phyloP scores from a whole-genome alignment of 2,113 vertebrate genomes.

The Arvicanthis niloticus region DNA sequence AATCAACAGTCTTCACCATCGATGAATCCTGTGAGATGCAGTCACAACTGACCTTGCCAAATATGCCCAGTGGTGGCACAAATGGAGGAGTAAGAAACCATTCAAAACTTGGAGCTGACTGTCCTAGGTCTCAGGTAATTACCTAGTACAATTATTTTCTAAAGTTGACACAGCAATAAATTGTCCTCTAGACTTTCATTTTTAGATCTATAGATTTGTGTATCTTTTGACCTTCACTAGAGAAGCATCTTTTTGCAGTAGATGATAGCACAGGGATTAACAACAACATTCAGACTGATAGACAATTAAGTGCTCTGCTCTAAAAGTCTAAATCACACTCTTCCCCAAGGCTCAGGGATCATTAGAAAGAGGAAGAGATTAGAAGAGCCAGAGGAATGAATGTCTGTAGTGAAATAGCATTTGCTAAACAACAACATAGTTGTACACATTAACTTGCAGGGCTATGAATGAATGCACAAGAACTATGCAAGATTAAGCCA shows the following conservation, averaged over 20 bases:
- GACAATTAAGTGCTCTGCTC: not conserved
- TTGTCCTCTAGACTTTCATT: no score
- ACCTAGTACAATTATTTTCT: not conserved
- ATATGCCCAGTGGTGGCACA: not conserved
- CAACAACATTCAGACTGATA: not conserved
- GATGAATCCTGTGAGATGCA: not conserved
- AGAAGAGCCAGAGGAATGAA: not conserved
- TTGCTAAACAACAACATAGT: not conserved
- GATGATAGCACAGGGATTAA: not conserved
- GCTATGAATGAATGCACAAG: not conserved
- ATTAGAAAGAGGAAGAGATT: not conserved
- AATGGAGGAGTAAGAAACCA: not conserved
- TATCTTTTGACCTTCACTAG: not conserved
- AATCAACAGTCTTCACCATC: not conserved
- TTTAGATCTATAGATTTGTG: not conserved
- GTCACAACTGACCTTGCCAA: not conserved
- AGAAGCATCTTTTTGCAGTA: not conserved
- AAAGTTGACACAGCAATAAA: not conserved
- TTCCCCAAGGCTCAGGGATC: not conserved
- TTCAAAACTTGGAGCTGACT: not conserved
- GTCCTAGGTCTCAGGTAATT: not conserved
- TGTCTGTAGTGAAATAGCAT: not conserved
- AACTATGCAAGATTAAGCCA: not conserved
- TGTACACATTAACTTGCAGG: no score
- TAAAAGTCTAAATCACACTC: not conserved